Evolutionary conservation across 2,113 vertebrate genomes (phyloP).

Genomic region (Bubo bubo): DNA sequence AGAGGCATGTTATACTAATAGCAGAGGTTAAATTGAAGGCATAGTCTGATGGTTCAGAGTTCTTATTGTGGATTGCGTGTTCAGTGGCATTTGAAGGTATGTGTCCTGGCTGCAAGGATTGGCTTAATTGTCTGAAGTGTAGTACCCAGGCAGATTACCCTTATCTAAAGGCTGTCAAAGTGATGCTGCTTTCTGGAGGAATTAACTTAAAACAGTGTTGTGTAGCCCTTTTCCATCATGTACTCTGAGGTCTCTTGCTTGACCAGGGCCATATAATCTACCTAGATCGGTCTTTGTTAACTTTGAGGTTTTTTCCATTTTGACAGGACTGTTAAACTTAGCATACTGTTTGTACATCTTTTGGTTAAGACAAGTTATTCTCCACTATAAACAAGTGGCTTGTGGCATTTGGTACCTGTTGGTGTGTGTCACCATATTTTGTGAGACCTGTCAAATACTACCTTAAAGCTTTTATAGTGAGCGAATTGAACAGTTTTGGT

Average conservation of each 20-base stretch:
- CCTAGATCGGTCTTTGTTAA: background rate
- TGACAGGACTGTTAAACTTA: background rate
- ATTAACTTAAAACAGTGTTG: background rate
- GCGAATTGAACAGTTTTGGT: background rate
- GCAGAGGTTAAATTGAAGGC: background rate
- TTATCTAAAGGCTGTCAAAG: background rate
- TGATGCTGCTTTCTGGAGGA: background rate
- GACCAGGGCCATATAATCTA: fast-evolving
- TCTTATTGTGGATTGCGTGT: background rate
- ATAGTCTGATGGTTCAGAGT: background rate
- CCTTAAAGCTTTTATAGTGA: background rate
- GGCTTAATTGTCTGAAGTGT: background rate
- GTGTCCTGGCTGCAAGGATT: background rate
- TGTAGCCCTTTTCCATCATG: background rate
- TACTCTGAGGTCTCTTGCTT: background rate
- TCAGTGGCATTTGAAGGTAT: background rate
- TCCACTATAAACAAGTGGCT: background rate
- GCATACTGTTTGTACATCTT: background rate
- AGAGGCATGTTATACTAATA: fast-evolving
- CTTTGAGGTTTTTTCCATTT: background rate
- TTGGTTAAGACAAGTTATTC: background rate
- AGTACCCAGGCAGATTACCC: background rate
- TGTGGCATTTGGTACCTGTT: background rate
- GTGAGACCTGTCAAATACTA: background rate
- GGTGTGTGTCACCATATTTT: background rate